Conservation (phyloP, 2,797 vertebrate species). For the Sebastolobus altivelis region DNA sequence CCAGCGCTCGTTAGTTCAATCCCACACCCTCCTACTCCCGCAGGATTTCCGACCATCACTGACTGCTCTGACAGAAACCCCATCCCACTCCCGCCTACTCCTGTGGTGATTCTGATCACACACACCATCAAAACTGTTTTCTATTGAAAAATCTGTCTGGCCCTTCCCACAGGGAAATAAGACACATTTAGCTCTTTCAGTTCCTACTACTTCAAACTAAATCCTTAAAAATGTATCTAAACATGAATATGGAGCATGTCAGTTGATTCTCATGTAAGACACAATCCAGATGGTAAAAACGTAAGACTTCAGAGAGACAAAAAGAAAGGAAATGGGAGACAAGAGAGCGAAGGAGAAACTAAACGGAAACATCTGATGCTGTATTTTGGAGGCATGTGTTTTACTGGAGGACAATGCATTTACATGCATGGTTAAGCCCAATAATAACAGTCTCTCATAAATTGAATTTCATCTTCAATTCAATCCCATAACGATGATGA, state of each 20-base stretch:
- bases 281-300: conserved; percentile 1
- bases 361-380: conserved; percentile 12
- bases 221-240: not conserved
- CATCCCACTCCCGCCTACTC: not conserved
- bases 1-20: conserved; percentile 8
- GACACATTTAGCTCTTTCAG: not conserved
- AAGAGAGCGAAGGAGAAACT: not conserved
- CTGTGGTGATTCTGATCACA: not conserved
- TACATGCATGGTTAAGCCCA: not conserved
- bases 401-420: not conserved
- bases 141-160: not conserved
- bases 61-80: conserved; percentile 22
- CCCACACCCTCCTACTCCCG: conserved; percentile 9
- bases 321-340: not conserved
- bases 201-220: not conserved
- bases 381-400: not conserved
- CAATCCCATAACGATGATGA: not conserved
- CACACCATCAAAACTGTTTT: not conserved
- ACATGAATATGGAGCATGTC: conserved; percentile 5
- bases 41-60: conserved; percentile 25
- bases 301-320: not conserved
- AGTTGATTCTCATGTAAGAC: not conserved
- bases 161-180: conserved; percentile 1
- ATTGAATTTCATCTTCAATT: conserved; percentile 12
- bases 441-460: not conserved